These are phyloP conservation scores for Parazoanthus atlanticus DNA, from an alignment of 92 coral and sea anemone genomes.

Conservation along the genomic window DNA sequence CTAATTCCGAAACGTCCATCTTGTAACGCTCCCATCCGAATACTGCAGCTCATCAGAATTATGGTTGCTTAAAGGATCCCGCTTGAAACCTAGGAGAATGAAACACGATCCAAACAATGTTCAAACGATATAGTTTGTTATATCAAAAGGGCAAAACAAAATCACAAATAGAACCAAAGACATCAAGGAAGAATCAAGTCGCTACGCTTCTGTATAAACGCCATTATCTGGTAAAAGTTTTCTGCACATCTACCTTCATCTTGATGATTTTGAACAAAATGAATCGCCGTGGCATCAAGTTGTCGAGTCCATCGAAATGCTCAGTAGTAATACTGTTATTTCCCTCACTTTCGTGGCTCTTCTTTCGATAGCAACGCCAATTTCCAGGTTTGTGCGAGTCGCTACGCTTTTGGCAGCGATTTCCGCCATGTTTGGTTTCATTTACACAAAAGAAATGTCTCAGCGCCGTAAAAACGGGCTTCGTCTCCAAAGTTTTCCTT, in stretches of 20 bases:
- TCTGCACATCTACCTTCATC: constrained; percentile 31
- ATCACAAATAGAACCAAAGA: constrained; percentile 26
- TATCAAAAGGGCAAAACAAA: constrained; percentile 21
- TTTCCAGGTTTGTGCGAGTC: constrained; percentile 24
- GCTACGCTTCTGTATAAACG: constrained; percentile 33
- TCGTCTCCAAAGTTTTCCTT: constrained; percentile 17
- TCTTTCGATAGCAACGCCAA: constrained; percentile 22
- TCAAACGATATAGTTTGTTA: constrained; percentile 30
- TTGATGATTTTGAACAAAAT: constrained; percentile 26
- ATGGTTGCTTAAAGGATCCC: constrained; percentile 13
- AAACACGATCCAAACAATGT: constrained; percentile 31
- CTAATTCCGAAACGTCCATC: constrained; percentile 14
- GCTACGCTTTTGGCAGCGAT: constrained; percentile 34
- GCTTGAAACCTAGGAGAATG: constrained; percentile 22
- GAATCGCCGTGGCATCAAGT: constrained; percentile 21
- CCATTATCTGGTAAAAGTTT: constrained; percentile 27
- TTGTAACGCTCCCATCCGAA: constrained; percentile 22
- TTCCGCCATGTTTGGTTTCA: constrained; percentile 41
- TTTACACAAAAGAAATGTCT: constrained; percentile 26
- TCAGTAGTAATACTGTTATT: constrained; percentile 27
- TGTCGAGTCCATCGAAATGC: constrained; percentile 32
- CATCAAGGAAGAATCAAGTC: constrained; percentile 33
- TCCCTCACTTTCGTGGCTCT: constrained; percentile 3
- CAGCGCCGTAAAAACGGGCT: constrained; percentile 23
- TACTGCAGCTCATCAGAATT: constrained; percentile 20